Evolutionary conservation across 2,113 vertebrate species (phyloP), one percentile per base, ranked within the genome.

Genomic region (Conger conger): DNA sequence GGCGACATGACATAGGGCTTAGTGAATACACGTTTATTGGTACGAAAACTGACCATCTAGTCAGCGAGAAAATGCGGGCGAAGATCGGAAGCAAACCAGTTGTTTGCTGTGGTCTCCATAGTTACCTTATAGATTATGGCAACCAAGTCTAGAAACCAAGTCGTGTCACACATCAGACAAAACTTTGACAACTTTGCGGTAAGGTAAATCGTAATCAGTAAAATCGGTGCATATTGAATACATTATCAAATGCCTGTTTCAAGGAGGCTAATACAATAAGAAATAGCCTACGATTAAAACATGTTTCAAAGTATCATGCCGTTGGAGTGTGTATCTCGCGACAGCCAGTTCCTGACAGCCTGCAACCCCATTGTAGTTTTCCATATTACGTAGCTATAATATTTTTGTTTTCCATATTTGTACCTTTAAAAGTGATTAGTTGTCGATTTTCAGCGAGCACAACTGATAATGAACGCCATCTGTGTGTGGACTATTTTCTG

Each of bases 71-170:
- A 73, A 11, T 73, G 68, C n/a, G n/a, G n/a, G 27, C 68, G 33
- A 27, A 13, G 68, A 33, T 73, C 11, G 30, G 11, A 33, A 23
- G 0, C 4, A 30, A 33, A 73, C 20, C 15, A 73, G 36, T 20
- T 78, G 76, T 36, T 78, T 78, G 16, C 15, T 38, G 37, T 78
- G 76, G 76, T 78, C 76, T 78, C 76, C 76, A 78, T 78, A 23
- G 76, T 38, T 78, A 78, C 76, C 16, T 73, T 30, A n/a, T n/a
- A 7, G 68, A 8, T 73, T 73, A 73, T 73, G 27, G 68, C 68
- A 73, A n/a, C n/a, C 68, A 30, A 33, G 4, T 73, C n/a, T 73
- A 17, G 11, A 73, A 73, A 33, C 27, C 27, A 30, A n/a, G n/a
- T 4, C 4, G 60, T 33, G 30, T 3, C 1, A n/a, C 33, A 33